Evolutionary conservation across 2,113 vertebrate genomes (phyloP).

Genomic region (Pitta sordida): DNA sequence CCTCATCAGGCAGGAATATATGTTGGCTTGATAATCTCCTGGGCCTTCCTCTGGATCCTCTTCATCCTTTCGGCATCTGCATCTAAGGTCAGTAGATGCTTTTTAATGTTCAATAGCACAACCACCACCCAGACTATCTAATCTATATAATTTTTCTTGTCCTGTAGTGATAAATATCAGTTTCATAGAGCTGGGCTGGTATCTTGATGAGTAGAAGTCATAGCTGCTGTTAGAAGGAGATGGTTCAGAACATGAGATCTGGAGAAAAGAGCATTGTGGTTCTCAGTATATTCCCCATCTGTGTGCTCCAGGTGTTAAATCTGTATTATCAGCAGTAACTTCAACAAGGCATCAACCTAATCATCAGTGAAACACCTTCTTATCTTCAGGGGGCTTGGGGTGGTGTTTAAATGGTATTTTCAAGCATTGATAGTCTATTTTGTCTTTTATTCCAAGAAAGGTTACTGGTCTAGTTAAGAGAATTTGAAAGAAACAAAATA

Average conservation of each 20-base stretch:
- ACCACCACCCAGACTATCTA: neutral
- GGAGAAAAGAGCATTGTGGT: neutral
- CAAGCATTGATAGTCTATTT: neutral
- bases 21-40: neutral
- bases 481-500: neutral
- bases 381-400: neutral
- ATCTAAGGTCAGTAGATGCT: neutral
- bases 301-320: neutral
- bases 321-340: neutral
- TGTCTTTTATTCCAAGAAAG: neutral
- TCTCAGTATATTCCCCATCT: neutral
- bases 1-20: fast-evolving
- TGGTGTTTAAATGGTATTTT: neutral
- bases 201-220: neutral
- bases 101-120: neutral
- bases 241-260: neutral
- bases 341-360: neutral
- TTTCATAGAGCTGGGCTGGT: neutral
- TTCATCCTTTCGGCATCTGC: neutral
- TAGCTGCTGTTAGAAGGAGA: neutral
- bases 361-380: neutral
- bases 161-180: neutral
- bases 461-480: neutral
- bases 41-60: neutral
- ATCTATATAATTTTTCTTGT: neutral